Conservation (phyloP, 2,113 vertebrate species). For the Uria aalge region DNA sequence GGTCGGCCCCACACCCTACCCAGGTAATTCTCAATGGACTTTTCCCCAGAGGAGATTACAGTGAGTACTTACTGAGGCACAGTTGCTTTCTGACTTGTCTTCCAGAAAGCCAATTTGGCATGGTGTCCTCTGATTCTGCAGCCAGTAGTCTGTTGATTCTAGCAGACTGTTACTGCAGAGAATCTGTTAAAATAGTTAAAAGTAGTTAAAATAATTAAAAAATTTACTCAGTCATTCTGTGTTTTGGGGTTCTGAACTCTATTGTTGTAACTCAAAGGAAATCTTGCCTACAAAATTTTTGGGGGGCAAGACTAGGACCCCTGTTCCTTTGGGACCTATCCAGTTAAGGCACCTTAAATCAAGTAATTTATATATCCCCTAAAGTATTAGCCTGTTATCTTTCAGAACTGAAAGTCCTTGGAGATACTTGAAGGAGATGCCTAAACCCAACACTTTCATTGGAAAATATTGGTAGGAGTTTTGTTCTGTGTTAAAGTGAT, state of each 20-base stretch:
- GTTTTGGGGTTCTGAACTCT: not conserved
- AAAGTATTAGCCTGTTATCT: not conserved
- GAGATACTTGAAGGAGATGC: not conserved
- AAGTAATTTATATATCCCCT: not conserved
- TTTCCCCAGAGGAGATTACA: not conserved
- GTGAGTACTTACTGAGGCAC: slow-evolving; percentile 85
- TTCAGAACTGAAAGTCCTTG: not conserved
- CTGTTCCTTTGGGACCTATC: not conserved
- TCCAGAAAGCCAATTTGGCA: slow-evolving; percentile 90
- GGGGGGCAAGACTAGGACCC: not conserved
- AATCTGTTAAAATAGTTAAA: slow-evolving; percentile 79
- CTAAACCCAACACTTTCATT: not conserved
- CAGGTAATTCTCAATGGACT: not conserved
- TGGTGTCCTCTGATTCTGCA: slow-evolving; percentile 88
- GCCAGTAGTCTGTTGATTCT: slow-evolving; percentile 94
- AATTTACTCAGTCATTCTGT: not conserved
- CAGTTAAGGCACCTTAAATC: not conserved
- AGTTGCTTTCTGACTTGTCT: slow-evolving; percentile 83
- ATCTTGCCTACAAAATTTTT: not conserved
- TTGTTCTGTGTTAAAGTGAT: not conserved
- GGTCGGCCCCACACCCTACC: not conserved
- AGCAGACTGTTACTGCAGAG: slow-evolving; percentile 88
- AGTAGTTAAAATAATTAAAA: not conserved
- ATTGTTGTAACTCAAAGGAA: not conserved
- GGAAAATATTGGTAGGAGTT: not conserved